phyloP scores from a whole-genome alignment of 2,888 invertebrate genomes.

The Elaeidobius kamerunicus region DNA sequence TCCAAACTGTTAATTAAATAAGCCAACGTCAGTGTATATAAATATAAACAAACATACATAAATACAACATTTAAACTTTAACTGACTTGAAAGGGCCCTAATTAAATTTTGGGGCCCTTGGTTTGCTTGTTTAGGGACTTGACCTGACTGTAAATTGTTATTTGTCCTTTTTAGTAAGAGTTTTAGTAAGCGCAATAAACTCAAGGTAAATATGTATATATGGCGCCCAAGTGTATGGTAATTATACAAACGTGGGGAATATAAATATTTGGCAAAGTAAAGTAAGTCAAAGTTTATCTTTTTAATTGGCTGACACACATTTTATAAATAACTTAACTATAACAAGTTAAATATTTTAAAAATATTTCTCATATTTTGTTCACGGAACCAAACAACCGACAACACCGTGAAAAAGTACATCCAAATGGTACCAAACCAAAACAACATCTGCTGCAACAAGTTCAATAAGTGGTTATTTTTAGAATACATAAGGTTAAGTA shows the following conservation, averaged over 20 bases:
- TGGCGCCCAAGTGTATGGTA: constrained; percentile 3
- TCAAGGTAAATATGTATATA: constrained; percentile 17
- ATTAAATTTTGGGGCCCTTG: constrained; percentile 19
- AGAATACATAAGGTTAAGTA: constrained; percentile 8
- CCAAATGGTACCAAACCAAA: constrained; percentile 23
- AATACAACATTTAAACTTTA: constrained; percentile 5
- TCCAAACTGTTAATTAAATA: background rate
- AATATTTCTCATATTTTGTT: background rate
- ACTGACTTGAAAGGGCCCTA: constrained; percentile 11
- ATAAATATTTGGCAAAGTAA: background rate
- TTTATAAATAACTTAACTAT: background rate
- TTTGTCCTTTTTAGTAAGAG: constrained; percentile 22
- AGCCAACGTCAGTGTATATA: background rate
- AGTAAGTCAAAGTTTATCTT: no score
- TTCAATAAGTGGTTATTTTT: constrained; percentile 14
- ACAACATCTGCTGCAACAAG: constrained; percentile 24
- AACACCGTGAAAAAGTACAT: constrained; percentile 19
- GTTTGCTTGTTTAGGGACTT: constrained; percentile 19
- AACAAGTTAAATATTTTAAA: background rate
- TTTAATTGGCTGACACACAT: background rate
- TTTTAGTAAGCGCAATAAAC: constrained; percentile 15
- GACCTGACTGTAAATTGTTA: constrained; percentile 19
- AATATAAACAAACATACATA: background rate
- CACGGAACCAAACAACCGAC: constrained; percentile 1
- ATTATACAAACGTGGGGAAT: background rate